Conservation (phyloP, 2,888 invertebrate species). For the Vandiemenella viatica region DNA sequence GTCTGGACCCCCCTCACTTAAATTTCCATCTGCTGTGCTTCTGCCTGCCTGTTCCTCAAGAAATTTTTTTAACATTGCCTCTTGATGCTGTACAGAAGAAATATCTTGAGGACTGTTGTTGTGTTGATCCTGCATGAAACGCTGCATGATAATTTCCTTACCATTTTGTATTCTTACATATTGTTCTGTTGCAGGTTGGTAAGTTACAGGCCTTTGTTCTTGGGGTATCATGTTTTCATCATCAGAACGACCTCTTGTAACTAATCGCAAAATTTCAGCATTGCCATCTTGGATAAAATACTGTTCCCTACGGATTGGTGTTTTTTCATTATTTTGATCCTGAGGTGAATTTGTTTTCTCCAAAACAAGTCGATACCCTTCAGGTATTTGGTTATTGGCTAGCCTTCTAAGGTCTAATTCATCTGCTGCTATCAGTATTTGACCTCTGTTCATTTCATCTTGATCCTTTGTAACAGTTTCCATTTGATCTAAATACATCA, state of each 20-base stretch:
- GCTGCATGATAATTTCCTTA: conserved; percentile 67
- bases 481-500: not conserved
- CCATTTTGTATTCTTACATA: conserved; percentile 54
- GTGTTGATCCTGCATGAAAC: conserved; percentile 64
- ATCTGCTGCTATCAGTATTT: conserved; percentile 1
- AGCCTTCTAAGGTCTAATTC: not conserved
- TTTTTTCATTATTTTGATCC: not conserved
- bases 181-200: conserved; percentile 25
- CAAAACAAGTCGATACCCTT: not conserved
- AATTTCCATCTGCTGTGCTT: not conserved
- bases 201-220: not conserved
- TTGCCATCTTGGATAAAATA: conserved; percentile 73
- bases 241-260: conserved; percentile 55
- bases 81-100: not conserved
- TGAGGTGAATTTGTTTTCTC: not conserved
- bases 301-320: conserved; percentile 38
- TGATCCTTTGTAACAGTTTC: no score
- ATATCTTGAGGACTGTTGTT: conserved; percentile 2
- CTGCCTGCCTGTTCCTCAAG: conserved; percentile 17
- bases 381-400: not conserved
- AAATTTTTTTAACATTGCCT: not conserved
- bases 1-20: not conserved
- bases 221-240: conserved; percentile 25
- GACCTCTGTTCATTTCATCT: not conserved
- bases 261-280: conserved; percentile 64